These are phyloP conservation scores for Tanypteryx hageni DNA, from an alignment of 2,888 invertebrate genomes.

Conservation along the genomic window DNA sequence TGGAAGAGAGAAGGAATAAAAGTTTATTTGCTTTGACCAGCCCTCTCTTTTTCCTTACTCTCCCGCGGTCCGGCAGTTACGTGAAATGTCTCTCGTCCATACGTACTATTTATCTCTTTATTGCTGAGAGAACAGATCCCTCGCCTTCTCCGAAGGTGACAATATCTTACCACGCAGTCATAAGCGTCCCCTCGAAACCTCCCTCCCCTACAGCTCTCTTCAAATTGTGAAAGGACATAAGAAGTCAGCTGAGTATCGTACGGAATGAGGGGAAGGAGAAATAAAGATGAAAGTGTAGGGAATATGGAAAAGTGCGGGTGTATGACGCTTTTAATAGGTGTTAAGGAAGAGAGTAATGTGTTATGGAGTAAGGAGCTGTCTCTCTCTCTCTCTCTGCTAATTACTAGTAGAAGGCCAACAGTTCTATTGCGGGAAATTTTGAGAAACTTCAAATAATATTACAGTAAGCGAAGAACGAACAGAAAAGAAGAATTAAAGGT, in stretches of 20 bases:
- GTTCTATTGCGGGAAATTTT: too few relatives aligned
- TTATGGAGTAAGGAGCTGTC: neutral
- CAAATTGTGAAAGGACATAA: too few relatives aligned
- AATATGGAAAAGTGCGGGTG: neutral
- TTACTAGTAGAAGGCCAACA: too few relatives aligned
- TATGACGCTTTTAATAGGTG: conserved; percentile 4
- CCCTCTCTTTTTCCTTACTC: conserved; percentile 12
- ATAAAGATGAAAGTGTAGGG: neutral
- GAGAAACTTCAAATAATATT: too few relatives aligned
- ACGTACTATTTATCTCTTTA: conserved; percentile 52
- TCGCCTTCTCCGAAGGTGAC: conserved; percentile 8
- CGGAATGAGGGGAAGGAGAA: neutral
- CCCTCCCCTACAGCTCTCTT: neutral
- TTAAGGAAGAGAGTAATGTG: neutral
- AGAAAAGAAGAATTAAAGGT: too few relatives aligned
- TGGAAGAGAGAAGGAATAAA: conserved; percentile 40
- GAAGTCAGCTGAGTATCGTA: too few relatives aligned
- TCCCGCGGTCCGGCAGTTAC: neutral
- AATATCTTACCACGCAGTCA: conserved; percentile 20
- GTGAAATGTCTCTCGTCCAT: neutral
- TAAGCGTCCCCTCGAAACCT: neutral
- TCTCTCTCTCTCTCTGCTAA: too few relatives aligned
- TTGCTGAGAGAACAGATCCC: neutral
- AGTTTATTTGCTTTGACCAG: conserved; percentile 39
- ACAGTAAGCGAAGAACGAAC: too few relatives aligned